Base-by-base conservation (phyloP, 2,888 invertebrate genomes). In the Platypus cylindrus region DNA sequence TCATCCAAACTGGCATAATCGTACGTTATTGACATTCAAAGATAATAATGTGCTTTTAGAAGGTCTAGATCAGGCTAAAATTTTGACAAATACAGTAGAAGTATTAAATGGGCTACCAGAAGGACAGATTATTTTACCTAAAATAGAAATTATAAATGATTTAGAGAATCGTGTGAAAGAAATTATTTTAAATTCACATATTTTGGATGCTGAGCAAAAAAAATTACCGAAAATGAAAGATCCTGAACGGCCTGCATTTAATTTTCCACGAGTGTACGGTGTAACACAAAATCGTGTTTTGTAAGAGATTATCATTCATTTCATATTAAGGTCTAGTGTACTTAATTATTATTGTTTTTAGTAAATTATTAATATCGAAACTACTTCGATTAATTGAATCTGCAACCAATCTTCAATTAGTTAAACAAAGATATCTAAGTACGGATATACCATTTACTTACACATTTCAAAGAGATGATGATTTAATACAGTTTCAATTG, bases 151-250 rank as follows among this genome's bases (percentile, higher is more conserved):
- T 32, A 41, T 56, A 5, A 62, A 71, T 43, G 62, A 73, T 41
- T 53, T 72, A 36, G 70, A 78, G 57, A 64, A 67, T 49, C 66
- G 69, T 54, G 70, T 81, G 3, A 70, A 71, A 45, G 71, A 71
- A 48, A 70, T 73, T 3, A 73, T 81, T 35, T 51, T 75, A 28
- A 67, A 69, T 27, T 72, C 79, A 1, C 72, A 75, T 54, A 63
- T 83, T 17, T 79, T 75, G 60, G 87, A 91, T 63, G 74, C 83
- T 13, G 73, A 83, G 52, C 83, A 86, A 57, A 67, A 77, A 38
- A 80, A 78, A 52, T 58, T 90, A 29, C 82, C 84, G 1, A 82
- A 74, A 59, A 62, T 72, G 2, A 77, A 77, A 54, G 76, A 85
- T 51, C 68, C 73, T 2, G 59, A 63, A 16, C 71, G 81, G 47